Conservation (phyloP, 2,797 vertebrate genomes). For the Enoplosus armatus region DNA sequence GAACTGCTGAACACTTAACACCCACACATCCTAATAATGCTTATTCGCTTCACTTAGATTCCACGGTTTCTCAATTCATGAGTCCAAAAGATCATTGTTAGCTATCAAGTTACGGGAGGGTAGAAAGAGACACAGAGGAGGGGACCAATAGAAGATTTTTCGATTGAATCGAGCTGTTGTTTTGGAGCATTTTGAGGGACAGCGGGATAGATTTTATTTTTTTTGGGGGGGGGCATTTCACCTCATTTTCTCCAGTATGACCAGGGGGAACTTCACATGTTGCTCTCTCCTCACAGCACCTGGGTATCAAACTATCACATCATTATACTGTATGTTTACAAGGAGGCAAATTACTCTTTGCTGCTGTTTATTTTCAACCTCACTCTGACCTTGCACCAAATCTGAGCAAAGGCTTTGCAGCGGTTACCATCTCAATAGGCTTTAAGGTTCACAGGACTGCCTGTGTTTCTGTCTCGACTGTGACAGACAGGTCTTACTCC, state of each 20-base stretch:
- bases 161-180: constrained; percentile 42
- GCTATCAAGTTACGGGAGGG: constrained; percentile 19
- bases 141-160: constrained; percentile 77
- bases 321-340: constrained; percentile 67
- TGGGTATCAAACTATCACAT: constrained; percentile 33
- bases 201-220: not conserved
- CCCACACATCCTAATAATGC: constrained; percentile 31
- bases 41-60: constrained; percentile 64
- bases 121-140: constrained; percentile 49
- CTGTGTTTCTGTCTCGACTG: constrained; percentile 59
- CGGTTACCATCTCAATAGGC: constrained; percentile 58
- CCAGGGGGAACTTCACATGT: constrained; percentile 24
- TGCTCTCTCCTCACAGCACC: constrained; percentile 37
- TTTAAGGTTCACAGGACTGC: constrained; percentile 65
- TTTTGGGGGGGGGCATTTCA: constrained; percentile 24
- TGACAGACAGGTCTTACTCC: constrained; percentile 74
- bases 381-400: constrained; percentile 58
- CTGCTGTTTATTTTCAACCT: constrained; percentile 67
- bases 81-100: constrained; percentile 42
- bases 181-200: constrained; percentile 42
- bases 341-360: constrained; percentile 49
- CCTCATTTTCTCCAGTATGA: constrained; percentile 50
- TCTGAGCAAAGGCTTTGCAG: constrained; percentile 66
- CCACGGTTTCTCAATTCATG: constrained; percentile 56
- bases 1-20: constrained; percentile 50